Evolutionary conservation across 1,140 invertebrate genomes (phyloP).

Genomic region (Lepidurus couesii): DNA sequence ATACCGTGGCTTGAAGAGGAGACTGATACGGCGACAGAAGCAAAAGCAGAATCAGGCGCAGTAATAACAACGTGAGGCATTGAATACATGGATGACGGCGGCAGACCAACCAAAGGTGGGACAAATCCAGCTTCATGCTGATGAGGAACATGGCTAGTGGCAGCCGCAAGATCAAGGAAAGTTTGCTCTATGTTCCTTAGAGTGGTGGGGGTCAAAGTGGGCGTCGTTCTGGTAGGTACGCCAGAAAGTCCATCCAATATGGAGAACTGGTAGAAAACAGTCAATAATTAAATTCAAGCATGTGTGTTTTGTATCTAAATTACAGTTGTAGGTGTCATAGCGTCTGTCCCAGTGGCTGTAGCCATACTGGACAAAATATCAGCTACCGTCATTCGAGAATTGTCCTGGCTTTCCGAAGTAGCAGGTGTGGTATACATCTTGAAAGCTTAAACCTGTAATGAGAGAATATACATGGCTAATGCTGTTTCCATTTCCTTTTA

Average conservation of each 20-base stretch:
- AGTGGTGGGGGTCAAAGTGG: constrained; percentile 87
- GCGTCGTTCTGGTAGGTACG: constrained; percentile 81
- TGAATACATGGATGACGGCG: constrained; percentile 36
- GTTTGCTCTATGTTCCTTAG: constrained; percentile 82
- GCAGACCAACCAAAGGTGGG: constrained; percentile 63
- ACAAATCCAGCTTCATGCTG: constrained; percentile 85
- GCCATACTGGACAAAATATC: constrained; percentile 34
- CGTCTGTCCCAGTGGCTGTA: constrained; percentile 25
- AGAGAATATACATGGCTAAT: background rate
- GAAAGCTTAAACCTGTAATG: background rate
- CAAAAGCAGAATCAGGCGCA: background rate
- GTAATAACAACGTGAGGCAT: constrained; percentile 14
- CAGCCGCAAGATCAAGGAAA: constrained; percentile 54
- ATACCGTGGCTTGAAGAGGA: background rate
- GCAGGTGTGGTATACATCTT: constrained; percentile 26
- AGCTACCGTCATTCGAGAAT: constrained; percentile 29
- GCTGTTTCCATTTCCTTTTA: background rate
- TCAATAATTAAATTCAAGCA: background rate
- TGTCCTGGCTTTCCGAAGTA: constrained; percentile 29
- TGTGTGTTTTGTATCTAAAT: background rate
- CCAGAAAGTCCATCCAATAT: constrained; percentile 73
- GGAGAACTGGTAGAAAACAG: constrained; percentile 57
- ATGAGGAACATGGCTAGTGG: constrained; percentile 56
- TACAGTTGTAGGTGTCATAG: constrained; percentile 34
- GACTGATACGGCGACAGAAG: background rate